These are phyloP conservation scores for Penaeus vannamei DNA, from an alignment of 1,140 invertebrate species.

Conservation along the genomic window DNA sequence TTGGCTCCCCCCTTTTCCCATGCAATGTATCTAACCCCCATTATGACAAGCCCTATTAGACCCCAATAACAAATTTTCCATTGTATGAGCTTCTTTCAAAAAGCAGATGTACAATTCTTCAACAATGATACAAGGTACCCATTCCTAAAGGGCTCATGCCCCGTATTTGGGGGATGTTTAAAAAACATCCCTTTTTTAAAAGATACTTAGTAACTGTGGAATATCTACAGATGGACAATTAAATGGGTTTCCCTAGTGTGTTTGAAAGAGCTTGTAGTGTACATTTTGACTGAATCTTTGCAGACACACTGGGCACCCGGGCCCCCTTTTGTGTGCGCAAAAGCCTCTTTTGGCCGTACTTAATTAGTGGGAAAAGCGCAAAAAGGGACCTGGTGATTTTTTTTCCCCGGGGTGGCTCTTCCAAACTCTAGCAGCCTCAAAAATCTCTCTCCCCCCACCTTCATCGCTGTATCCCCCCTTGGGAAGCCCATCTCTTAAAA, in stretches of 20 bases:
- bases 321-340: slow-evolving; percentile 47
- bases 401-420: slow-evolving; percentile 22
- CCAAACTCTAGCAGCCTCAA: slow-evolving; percentile 6
- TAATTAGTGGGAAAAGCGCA: slow-evolving; percentile 40
- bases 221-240: slow-evolving; percentile 32
- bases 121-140: no score
- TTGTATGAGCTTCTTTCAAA: no score
- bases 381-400: slow-evolving; percentile 47
- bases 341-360: slow-evolving; percentile 41
- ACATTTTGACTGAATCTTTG: slow-evolving; percentile 10
- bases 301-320: not conserved
- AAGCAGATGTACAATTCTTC: no score
- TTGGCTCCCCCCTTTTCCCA: no score
- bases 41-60: no score
- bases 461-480: slow-evolving; percentile 35
- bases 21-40: no score
- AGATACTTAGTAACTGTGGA: slow-evolving; percentile 18
- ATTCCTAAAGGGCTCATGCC: no score
- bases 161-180: not conserved
- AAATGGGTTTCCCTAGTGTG: slow-evolving; percentile 27
- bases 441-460: slow-evolving; percentile 17
- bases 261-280: not conserved
- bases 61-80: no score
- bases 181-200: slow-evolving; percentile 31
- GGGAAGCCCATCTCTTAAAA: slow-evolving; percentile 31